Percentiles rank a stretch among this genome's conserved stretches.
Evolutionary conservation across 2,888 invertebrate species (phyloP).

Genomic region (Caenorhabditis sp.): DNA sequence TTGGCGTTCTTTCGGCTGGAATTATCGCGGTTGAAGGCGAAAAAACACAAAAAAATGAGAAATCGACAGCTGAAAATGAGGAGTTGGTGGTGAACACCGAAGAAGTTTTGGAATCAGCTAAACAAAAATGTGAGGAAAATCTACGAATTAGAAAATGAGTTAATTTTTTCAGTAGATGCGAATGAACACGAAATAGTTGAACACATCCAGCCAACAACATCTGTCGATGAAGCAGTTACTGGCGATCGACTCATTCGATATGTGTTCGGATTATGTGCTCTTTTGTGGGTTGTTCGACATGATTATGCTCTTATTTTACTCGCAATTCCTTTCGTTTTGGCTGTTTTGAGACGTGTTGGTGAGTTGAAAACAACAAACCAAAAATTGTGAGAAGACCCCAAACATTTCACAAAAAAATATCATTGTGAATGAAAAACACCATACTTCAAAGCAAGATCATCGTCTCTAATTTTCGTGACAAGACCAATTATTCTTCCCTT

Average conservation of each 20-base stretch:
- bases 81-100: constrained; percentile 19
- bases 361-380: constrained; percentile 3
- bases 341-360: constrained; percentile 47
- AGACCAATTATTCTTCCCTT: too few relatives aligned
- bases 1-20: constrained; percentile 61
- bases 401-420: too few relatives aligned
- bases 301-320: constrained; percentile 61
- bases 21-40: constrained; percentile 39
- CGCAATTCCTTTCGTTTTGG: constrained; percentile 58
- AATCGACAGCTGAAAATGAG: too few relatives aligned
- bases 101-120: constrained; percentile 22
- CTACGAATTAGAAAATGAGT: neutral
- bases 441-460: too few relatives aligned
- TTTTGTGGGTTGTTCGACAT: constrained; percentile 65
- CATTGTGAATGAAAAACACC: too few relatives aligned
- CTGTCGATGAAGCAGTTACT: constrained; percentile 48
- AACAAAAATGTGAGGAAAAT: constrained; percentile 20
- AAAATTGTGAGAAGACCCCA: too few relatives aligned
- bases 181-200: constrained; percentile 22
- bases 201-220: constrained; percentile 15
- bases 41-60: neutral
- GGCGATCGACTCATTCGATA: constrained; percentile 46
- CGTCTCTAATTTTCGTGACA: too few relatives aligned
- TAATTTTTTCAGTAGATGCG: constrained; percentile 27
- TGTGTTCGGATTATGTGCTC: constrained; percentile 53